Evolutionary conservation across 2,113 vertebrate genomes (phyloP), one percentile per base, ranked within the genome.

Genomic region (Eclectus roratus): DNA sequence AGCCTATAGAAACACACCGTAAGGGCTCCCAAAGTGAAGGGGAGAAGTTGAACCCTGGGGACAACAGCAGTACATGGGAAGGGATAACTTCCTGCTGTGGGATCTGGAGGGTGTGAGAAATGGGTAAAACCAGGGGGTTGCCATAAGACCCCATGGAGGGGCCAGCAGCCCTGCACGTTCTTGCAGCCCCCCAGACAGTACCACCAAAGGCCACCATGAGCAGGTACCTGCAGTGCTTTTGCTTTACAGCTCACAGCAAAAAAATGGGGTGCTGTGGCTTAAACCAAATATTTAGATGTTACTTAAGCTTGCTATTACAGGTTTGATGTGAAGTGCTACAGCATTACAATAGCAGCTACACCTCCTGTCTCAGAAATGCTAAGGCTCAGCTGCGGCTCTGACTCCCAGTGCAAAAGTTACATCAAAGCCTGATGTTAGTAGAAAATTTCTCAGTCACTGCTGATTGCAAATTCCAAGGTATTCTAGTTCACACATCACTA

Each of bases 201-300:
- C 47, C 37, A n/a, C 16, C 9, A 16, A 24, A 52, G 35, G 35
- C 55, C 33, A n/a, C 64, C 55, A 11, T 1, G 35, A 31, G 44
- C 53, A 31, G 31, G 31, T 6, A 1, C 3, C 3, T 33, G 18
- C 17, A 3, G 31, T 7, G 35, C 74, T 66, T 76, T 80, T 31
- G 52, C 80, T 79, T 91, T 88, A 80, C 39, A 94, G 58, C 79
- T 68, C 49, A 10, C 11, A 15, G 86, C 94, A 93, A 69, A 93
- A 93, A 96, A 96, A 96, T 80, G 94, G 85, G 84, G 66, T 85
- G 81, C 80, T 69, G 89, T 85, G 92, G 93, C 74, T 96, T 91
- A 88, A 89, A 84, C 79, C 94, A 88, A 97, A 94, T 96, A 94
- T 95, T 96, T 96, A 95, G 93, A 86, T 77, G 53, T 89, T 72